phyloP scores from a whole-genome alignment of 2,888 invertebrate genomes.

The Hedya salicella region DNA sequence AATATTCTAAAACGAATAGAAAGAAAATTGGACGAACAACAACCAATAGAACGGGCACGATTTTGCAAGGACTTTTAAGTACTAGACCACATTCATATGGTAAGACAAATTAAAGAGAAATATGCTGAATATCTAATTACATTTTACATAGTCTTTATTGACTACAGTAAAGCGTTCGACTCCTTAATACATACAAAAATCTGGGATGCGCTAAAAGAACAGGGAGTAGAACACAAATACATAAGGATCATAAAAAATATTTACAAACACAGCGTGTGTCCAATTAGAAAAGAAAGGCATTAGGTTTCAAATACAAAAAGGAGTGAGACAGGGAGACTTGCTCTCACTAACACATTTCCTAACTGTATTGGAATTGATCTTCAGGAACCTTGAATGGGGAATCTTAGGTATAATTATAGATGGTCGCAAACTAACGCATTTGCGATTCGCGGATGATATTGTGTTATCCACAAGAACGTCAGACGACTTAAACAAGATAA shows the following conservation, averaged over 20 bases:
- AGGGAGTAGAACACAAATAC: constrained; percentile 19
- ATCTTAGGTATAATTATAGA: not conserved
- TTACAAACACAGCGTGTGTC: constrained; percentile 3
- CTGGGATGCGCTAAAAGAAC: too few species aligned
- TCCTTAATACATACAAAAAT: too few species aligned
- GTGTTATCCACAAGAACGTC: constrained; percentile 1
- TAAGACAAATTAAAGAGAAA: constrained; percentile 8
- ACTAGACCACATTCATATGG: constrained; percentile 17
- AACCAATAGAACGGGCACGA: constrained; percentile 27
- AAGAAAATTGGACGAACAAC: constrained; percentile 8
- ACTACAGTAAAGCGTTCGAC: constrained; percentile 23
- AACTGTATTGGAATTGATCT: constrained; percentile 5
- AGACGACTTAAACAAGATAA: constrained; percentile 3
- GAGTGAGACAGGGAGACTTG: not conserved
- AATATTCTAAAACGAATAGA: constrained; percentile 23
- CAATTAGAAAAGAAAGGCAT: constrained; percentile 6
- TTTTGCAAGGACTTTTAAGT: constrained; percentile 21
- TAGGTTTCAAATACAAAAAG: not conserved
- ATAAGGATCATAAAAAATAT: constrained; percentile 1
- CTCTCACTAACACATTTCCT: not conserved
- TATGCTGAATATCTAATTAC: constrained; percentile 7
- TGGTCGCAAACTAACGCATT: not conserved
- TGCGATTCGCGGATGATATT: constrained; percentile 20
- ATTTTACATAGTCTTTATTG: constrained; percentile 20
- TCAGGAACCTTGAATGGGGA: constrained; percentile 9